Conservation (phyloP, 2,113 vertebrate genomes). For the Seriola dumerili region DNA sequence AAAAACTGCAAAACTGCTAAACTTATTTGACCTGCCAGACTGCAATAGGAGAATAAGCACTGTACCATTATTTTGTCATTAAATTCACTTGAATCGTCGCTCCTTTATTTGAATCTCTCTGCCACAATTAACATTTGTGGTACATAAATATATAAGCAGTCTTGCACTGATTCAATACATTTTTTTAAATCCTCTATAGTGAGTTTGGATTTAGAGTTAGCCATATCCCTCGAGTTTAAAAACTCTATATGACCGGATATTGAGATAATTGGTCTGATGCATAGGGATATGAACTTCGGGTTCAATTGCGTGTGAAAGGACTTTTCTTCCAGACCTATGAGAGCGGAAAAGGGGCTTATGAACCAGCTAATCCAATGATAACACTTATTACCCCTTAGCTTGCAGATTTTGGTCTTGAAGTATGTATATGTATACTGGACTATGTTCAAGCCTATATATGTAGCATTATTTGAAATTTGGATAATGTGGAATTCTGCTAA, state of each 20-base stretch:
- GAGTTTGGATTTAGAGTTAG: conserved; percentile 23
- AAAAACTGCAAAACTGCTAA: not conserved
- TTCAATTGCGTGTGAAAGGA: conserved; percentile 69
- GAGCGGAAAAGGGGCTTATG: conserved; percentile 69
- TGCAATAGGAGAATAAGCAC: not conserved
- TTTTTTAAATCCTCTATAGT: conserved; percentile 14
- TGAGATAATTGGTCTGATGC: conserved; percentile 54
- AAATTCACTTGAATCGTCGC: not conserved
- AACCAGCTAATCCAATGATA: conserved; percentile 75
- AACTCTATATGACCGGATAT: conserved; percentile 47
- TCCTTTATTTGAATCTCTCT: not conserved
- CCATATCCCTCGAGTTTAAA: conserved; percentile 33
- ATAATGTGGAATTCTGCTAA: conserved; percentile 6
- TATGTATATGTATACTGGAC: conserved; percentile 36
- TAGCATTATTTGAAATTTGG: not conserved
- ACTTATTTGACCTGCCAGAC: not conserved
- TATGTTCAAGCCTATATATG: conserved; percentile 5
- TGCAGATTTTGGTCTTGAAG: conserved; percentile 58
- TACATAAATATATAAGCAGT: not conserved
- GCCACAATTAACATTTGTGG: not conserved
- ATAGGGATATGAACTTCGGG: conserved; percentile 69
- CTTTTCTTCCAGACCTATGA: conserved; percentile 67
- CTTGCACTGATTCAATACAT: not conserved
- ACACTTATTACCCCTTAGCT: conserved; percentile 66
- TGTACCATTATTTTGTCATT: not conserved